Conservation (phyloP, 2,113 vertebrate genomes). For the Pristiophorus japonicus region DNA sequence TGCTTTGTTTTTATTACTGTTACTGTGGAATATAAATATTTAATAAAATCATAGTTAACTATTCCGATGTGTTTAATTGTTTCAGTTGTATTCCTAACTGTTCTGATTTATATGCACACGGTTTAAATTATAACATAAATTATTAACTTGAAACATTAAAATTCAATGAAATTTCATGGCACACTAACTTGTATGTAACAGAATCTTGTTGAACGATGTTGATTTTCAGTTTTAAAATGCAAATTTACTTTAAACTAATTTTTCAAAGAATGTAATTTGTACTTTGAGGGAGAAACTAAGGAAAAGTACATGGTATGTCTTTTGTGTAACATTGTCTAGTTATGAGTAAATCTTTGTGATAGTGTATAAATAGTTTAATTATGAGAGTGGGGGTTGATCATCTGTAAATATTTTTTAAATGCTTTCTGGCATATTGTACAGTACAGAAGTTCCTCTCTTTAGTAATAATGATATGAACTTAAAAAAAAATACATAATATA, state of each 20-base stretch:
- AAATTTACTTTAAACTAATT: neutral
- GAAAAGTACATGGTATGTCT: neutral
- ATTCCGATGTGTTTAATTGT: constrained; percentile 79
- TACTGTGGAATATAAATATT: constrained; percentile 75
- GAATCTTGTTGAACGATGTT: neutral
- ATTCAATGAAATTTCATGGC: constrained; percentile 62
- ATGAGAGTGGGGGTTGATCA: neutral
- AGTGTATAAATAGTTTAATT: neutral
- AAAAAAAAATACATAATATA: neutral
- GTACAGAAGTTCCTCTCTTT: neutral
- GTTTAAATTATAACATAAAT: constrained; percentile 80
- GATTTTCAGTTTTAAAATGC: constrained; percentile 4
- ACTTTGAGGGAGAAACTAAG: neutral
- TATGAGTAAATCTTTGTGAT: neutral
- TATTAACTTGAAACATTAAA: constrained; percentile 76
- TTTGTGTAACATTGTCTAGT: neutral
- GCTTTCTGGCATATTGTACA: neutral
- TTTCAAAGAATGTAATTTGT: neutral
- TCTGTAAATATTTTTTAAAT: neutral
- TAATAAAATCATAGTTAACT: constrained; percentile 70
- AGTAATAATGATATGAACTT: neutral
- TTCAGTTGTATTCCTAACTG: constrained; percentile 72
- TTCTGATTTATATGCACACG: constrained; percentile 68
- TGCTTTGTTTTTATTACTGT: constrained; percentile 78
- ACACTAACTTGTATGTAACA: constrained; percentile 63